Base-by-base conservation (phyloP, 2,797 vertebrate genomes). In the Lithobates pipiens region DNA sequence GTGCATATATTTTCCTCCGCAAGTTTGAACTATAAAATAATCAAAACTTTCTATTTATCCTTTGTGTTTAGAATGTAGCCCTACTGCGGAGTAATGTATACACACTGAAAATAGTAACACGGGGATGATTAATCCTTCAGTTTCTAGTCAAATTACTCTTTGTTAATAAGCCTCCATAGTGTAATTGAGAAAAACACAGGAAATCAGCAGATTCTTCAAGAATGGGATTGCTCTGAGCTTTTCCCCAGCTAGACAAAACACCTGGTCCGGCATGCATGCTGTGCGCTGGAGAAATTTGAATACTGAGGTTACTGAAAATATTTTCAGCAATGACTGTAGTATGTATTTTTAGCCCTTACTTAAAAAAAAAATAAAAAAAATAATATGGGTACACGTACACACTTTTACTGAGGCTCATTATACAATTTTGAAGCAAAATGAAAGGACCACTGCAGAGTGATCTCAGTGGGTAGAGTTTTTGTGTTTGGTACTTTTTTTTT, bases 131-230 rank as follows among this genome's bases (percentile, higher is more conserved):
- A 72, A 61, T 72, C 46, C 46, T 73, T 81, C 32, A 25, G 23
- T 72, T 73, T 25, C 69, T 27, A 61, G 68, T 36, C 50, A 81
- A 81, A 72, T 81, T 70, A 80, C 68, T 81, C 79, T 73, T 72
- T 81, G 69, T 73, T 81, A 81, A 81, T 73, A 81, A 81, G 70
- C 69, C 79, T 81, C 69, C n/a, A 32, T 57, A 73, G 50, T 81
- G 23, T 61, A 61, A 39, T 73, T 18, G 34, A 39, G 46, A n/a
- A 81, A 70, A 81, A 81, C 34, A 73, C 78, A 57, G 68, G 78
- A 80, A 80, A 72, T 80, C 68, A 80, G 78, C 44, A 54, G 68
- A 80, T 57, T 80, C 68, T 80, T 15, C 10, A 8, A 57, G 68
- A 80, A 70, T 80, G 0, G 32, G 69, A 67, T 75, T 75, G 65